A percentile compares a stretch with the other conserved stretches of the same genome.
Evolutionary conservation across 2,797 vertebrate species (phyloP).

Genomic region (Ambastaia sidthimunki): DNA sequence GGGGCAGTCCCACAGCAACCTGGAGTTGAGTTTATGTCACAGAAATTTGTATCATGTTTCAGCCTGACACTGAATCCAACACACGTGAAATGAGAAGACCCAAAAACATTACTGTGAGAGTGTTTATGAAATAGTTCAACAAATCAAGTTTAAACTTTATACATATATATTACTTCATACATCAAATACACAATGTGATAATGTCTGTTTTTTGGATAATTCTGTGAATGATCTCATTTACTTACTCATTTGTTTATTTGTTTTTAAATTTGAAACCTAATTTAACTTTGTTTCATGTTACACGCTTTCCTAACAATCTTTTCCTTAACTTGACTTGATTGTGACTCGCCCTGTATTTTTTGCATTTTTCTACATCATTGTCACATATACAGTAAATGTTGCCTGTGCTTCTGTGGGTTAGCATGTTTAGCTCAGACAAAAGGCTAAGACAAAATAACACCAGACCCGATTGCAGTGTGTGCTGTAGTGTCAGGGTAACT

Average conservation of each 20-base stretch:
- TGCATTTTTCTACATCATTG: neutral
- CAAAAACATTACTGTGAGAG: neutral
- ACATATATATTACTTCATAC: too few species aligned
- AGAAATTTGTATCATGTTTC: neutral
- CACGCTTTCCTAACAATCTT: neutral
- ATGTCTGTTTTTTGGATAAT: too few species aligned
- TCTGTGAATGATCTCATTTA: too few species aligned
- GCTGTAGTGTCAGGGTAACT: slow-evolving; percentile 22
- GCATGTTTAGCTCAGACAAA: slow-evolving; percentile 43
- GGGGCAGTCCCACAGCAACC: neutral
- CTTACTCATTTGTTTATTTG: too few species aligned
- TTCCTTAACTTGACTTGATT: neutral
- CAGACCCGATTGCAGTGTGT: slow-evolving; percentile 49
- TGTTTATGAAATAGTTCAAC: too few species aligned
- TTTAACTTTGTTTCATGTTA: neutral
- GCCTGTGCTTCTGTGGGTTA: slow-evolving; percentile 29
- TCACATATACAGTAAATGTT: neutral
- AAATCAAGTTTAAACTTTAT: too few species aligned
- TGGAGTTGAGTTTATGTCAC: neutral
- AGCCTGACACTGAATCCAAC: neutral
- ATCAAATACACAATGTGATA: too few species aligned
- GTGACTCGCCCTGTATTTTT: neutral
- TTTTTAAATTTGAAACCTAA: neutral
- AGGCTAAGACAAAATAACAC: slow-evolving; percentile 34
- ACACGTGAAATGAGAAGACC: neutral